Evolutionary conservation across 2,113 vertebrate genomes (phyloP), one percentile per base, ranked within the genome.

Genomic region (Cromileptes altivelis): DNA sequence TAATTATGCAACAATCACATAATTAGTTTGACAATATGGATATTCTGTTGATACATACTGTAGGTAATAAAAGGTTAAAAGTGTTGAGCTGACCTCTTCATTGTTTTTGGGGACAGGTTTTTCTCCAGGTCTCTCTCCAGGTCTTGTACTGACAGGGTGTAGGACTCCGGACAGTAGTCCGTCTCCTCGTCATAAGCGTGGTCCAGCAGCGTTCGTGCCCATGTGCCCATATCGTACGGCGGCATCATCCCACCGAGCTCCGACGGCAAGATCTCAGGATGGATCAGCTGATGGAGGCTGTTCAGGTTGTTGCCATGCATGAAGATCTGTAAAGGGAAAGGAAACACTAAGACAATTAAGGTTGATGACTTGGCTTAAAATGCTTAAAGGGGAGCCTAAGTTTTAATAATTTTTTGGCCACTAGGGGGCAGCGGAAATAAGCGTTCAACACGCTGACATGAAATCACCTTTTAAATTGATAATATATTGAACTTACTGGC

Each of bases 291-390:
- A 91, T 99, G 98, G 72, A 99, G 95, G 87, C 98, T 99, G 93
- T 98, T 99, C 91, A 99, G 96, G 89, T 99, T 99, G 94, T 99
- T 99, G 12, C 98, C 98, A 70, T 99, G 98, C 94, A 99, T 96
- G 94, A 99, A 99, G 96, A 99, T 99, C 98, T 99, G 89, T 27
- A 52, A 0, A 65, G 23, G 33, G 25, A 52, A 49, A 11, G 25
- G 30, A 62, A 2, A 65, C 8, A 47, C n/a, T 5, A 5, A 25
- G 19, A 62, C 4, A 0, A 21, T 55, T n/a, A n/a, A 17, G 15
- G 4, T 4, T 15, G 47, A 15, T 4, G 47, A 49, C 47, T 49
- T 13, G 4, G 13, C 4, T 49, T 14, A 4, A 11, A 45, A 45
- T 45, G 42, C 42, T 45, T 45, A 12, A 45, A 42, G 40, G 0